These are phyloP conservation scores for Anoplolepis gracilipes DNA, from an alignment of 1,140 invertebrate species.

Conservation along the genomic window DNA sequence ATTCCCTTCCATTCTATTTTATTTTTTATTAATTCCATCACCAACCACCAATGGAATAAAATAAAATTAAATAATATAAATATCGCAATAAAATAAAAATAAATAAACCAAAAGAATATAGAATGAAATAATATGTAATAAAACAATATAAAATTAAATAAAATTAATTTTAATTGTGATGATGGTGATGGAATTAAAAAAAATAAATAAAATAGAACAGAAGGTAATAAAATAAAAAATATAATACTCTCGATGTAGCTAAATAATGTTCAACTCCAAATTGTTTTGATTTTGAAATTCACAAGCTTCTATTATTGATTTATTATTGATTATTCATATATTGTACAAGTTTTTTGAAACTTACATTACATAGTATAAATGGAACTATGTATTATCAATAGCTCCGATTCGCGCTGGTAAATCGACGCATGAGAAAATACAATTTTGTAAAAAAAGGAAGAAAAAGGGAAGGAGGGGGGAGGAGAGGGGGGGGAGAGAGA, in stretches of 20 bases:
- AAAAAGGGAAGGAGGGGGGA: not conserved
- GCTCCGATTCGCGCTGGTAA: conserved; percentile 55
- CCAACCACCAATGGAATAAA: no score
- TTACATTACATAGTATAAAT: conserved; percentile 52
- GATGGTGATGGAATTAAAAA: no score
- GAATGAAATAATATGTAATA: no score
- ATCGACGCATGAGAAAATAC: conserved; percentile 54
- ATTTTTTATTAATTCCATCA: no score
- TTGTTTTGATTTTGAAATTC: conserved; percentile 41
- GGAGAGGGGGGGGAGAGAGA: not conserved
- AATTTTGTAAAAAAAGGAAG: conserved; percentile 39
- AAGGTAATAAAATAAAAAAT: no score
- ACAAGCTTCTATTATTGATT: conserved; percentile 53
- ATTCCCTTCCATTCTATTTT: no score
- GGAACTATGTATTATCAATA: conserved; percentile 39
- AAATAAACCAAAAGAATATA: no score
- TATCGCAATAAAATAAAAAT: no score
- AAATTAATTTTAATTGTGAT: no score
- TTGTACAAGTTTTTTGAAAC: conserved; percentile 64
- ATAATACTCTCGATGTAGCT: conserved; percentile 2
- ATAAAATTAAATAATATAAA: no score
- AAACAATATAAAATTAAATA: no score
- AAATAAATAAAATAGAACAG: no score
- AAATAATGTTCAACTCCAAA: conserved; percentile 18
- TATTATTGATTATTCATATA: conserved; percentile 54